phyloP scores from a whole-genome alignment of 2,113 vertebrate genomes.

The Nematolebias whitei region DNA sequence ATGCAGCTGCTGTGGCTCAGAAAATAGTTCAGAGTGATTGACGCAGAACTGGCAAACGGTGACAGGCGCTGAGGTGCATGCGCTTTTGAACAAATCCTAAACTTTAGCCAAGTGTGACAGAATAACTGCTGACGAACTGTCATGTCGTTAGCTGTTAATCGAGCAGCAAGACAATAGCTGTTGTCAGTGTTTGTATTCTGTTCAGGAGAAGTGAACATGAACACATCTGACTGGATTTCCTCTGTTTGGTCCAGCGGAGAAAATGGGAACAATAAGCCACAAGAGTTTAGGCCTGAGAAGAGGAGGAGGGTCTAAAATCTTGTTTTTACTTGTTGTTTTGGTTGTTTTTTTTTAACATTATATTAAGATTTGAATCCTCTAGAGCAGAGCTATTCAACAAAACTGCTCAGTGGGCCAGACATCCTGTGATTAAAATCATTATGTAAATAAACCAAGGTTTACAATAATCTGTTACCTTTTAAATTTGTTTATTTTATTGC shows the following conservation, averaged over 20 bases:
- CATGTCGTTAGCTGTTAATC: constrained; percentile 43
- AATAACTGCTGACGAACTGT: constrained; percentile 51
- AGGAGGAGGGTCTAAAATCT: constrained; percentile 20
- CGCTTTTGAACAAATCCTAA: constrained; percentile 24
- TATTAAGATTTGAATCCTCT: not conserved
- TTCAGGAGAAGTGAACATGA: constrained; percentile 52
- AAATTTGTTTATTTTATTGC: no score
- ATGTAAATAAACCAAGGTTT: no score
- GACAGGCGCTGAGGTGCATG: constrained; percentile 12
- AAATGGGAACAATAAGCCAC: constrained; percentile 55
- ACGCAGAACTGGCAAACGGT: constrained; percentile 14
- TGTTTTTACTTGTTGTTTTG: constrained; percentile 6
- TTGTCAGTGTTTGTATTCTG: constrained; percentile 59
- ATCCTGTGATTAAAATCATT: no score
- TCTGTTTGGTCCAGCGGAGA: constrained; percentile 53
- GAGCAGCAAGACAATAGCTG: constrained; percentile 56
- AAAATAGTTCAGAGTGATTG: constrained; percentile 27
- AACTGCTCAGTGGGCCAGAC: no score
- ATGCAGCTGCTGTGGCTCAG: constrained; percentile 14
- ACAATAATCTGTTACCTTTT: no score
- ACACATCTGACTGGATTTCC: constrained; percentile 76
- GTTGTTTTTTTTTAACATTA: constrained; percentile 9
- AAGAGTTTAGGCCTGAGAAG: constrained; percentile 25
- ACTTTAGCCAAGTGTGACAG: constrained; percentile 37
- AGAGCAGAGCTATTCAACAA: no score